Evolutionary conservation across 1,140 invertebrate genomes (phyloP), one percentile per base, ranked within the genome.

Genomic region (Cephus cinctus): DNA sequence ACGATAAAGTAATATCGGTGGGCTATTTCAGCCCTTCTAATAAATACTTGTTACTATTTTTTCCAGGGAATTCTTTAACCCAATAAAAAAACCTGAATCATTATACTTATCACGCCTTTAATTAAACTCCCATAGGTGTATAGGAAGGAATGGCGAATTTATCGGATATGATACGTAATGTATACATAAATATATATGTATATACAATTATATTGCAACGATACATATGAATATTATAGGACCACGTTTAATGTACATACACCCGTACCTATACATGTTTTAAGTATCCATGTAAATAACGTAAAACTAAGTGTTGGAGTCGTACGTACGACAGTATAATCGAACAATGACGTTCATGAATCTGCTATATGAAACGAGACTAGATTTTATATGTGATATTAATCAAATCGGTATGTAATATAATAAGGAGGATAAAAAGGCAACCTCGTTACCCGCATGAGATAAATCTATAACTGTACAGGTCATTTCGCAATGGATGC

Each of bases 221-320:
- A 69, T 59, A 67, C 59, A 66, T 69, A 69, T 66, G 57, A 67
- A 64, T 64, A 47, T 57, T 57, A 65, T 61, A 69, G 61, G 61
- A 65, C 65, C 65, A 68, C 56, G 52, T 65, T 64, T 58, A 55
- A 54, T 60, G 54, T 70, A 69, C 46, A 69, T 65, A 66, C 45
- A 56, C 44, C 42, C 43, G 21, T 54, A 52, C 36, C 55, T 12
- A 30, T 3, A 30, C 27, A 30, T 30, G 9, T 11, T 30, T 30
- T 30, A 30, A 11, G 9, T 30, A 11, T 43, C 35, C 18, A 11
- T 59, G 58, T 62, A 59, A 61, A 65, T 59, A 65, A 45, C 18
- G 41, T 38, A 46, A 57, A 47, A 16, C 35, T 50, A 19, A 55
- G 16, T 59, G 43, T 51, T 44, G 34, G 14, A 3, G n/a, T 42